Evolutionary conservation across 37 sponge, comb jelly and placozoan species (phyloP).

Genomic region (Agelas oroides): DNA sequence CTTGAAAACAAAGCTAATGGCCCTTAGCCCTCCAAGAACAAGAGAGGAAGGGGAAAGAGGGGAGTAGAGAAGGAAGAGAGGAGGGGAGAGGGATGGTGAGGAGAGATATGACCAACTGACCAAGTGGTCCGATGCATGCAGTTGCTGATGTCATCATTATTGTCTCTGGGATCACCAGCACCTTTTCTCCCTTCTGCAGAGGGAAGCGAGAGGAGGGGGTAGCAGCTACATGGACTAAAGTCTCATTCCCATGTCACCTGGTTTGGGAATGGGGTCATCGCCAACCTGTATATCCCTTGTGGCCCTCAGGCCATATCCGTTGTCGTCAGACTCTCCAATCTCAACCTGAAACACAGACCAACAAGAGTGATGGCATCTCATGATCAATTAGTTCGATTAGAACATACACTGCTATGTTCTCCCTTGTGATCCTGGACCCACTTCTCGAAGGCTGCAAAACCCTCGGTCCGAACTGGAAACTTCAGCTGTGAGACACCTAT

Average conservation of each 20-base stretch:
- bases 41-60: not conserved
- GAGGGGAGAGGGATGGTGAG: not conserved
- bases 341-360: conserved; percentile 59
- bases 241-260: no score
- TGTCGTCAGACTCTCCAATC: conserved; percentile 47
- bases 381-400: no score
- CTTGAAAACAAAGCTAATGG: no score
- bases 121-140: conserved; percentile 45
- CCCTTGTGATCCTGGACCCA: conserved; percentile 59
- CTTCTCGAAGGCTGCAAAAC: conserved; percentile 34
- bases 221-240: no score
- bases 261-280: no score
- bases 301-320: conserved; percentile 65
- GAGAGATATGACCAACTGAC: conserved; percentile 10
- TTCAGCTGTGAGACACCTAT: conserved; percentile 24
- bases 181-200: conserved; percentile 54
- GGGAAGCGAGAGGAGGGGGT: not conserved
- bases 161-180: conserved; percentile 63
- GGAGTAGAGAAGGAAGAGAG: not conserved
- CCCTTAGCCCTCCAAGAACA: no score
- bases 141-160: conserved; percentile 61
- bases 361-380: no score
- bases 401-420: conserved; percentile 24
- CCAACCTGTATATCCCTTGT: conserved; percentile 28
- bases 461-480: conserved; percentile 14